Evolutionary conservation across 1,140 invertebrate species (phyloP).

Genomic region (Drosophila pallidifrons): DNA sequence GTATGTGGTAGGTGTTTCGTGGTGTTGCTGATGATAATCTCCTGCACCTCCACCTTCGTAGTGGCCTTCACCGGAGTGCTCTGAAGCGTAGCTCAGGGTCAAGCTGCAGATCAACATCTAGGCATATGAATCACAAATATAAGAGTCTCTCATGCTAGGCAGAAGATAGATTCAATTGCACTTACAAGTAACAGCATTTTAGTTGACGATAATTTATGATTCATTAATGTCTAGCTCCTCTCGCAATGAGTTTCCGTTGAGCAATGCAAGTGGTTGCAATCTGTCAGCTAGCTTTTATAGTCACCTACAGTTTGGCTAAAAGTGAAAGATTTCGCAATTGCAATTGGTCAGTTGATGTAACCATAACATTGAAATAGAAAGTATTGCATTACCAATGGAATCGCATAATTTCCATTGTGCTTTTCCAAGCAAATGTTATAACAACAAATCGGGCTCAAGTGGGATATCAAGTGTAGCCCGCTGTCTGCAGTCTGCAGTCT

Average conservation of each 20-base stretch:
- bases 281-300: slow-evolving; percentile 58
- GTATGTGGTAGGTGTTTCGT: slow-evolving; percentile 86
- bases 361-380: slow-evolving; percentile 83
- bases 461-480: slow-evolving; percentile 69
- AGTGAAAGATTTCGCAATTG: slow-evolving; percentile 71
- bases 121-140: background rate
- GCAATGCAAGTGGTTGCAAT: slow-evolving; percentile 61
- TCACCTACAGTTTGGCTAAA: slow-evolving; percentile 20
- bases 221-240: slow-evolving; percentile 6
- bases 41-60: slow-evolving; percentile 44
- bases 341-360: slow-evolving; percentile 77
- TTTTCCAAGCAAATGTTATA: slow-evolving; percentile 76
- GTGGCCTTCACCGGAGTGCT: slow-evolving; percentile 56
- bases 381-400: slow-evolving; percentile 70
- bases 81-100: slow-evolving; percentile 62
- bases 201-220: background rate
- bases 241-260: slow-evolving; percentile 31
- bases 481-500: background rate
- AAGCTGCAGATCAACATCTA: slow-evolving; percentile 62
- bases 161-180: background rate
- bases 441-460: slow-evolving; percentile 79
- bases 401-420: slow-evolving; percentile 81
- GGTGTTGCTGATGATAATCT: slow-evolving; percentile 63
- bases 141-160: slow-evolving; percentile 30
- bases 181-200: slow-evolving; percentile 72